Conservation (phyloP, 2,888 invertebrate genomes). For the Drosophila paracracens region DNA sequence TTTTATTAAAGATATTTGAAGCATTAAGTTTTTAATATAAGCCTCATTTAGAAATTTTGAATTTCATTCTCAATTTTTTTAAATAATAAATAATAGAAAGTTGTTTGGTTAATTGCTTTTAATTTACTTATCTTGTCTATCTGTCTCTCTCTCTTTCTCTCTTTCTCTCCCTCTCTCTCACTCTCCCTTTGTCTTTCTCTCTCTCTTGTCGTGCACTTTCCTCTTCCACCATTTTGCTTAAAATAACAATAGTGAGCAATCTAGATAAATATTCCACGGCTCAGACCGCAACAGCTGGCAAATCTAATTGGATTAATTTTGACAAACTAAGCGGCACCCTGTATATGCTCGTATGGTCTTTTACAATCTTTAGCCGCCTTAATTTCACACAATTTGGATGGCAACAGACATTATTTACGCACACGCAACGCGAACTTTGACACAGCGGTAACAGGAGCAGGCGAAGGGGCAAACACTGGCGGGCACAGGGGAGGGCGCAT, state of each 20-base stretch:
- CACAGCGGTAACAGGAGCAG: conserved; percentile 33
- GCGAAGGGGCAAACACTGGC: background rate
- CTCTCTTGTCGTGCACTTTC: background rate
- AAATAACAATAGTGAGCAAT: background rate
- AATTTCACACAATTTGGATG: conserved; percentile 63
- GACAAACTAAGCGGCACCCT: conserved; percentile 50
- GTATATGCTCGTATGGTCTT: conserved; percentile 44
- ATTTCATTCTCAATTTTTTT: background rate
- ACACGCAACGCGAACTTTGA: conserved; percentile 67
- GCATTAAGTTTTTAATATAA: background rate
- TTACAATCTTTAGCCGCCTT: conserved; percentile 58
- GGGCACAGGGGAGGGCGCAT: conserved; percentile 6
- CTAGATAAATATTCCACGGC: background rate
- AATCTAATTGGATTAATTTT: conserved; percentile 15
- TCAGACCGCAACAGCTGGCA: conserved; percentile 3
- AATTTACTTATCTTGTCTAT: background rate
- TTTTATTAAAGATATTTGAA: background rate
- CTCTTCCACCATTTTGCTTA: background rate
- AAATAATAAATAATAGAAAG: background rate
- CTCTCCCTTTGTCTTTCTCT: background rate
- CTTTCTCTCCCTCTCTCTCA: background rate
- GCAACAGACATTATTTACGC: conserved; percentile 61
- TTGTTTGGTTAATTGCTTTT: background rate
- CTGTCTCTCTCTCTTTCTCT: background rate
- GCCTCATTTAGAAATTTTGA: background rate